Percentiles rank a stretch among this genome's conserved stretches.
Evolutionary conservation across 2,888 invertebrate species (phyloP).

Genomic region (Drosophila flavopinicola): DNA sequence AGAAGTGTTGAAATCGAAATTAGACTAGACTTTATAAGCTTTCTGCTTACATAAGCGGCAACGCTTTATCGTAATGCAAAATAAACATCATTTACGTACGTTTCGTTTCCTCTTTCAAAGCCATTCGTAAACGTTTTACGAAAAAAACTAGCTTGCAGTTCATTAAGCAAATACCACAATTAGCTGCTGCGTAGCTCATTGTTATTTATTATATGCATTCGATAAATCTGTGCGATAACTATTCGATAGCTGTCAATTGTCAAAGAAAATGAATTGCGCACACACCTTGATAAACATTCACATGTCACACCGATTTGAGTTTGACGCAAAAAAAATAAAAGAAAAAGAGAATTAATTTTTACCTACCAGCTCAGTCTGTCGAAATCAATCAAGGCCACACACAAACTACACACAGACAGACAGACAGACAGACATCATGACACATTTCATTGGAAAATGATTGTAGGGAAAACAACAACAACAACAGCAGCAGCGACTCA

Average conservation of each 20-base stretch:
- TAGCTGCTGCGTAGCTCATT: constrained; percentile 5
- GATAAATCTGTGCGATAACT: constrained; percentile 59
- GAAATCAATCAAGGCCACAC: constrained; percentile 69
- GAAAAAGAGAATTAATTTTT: constrained; percentile 22
- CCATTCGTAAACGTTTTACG: background rate
- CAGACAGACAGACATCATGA: constrained; percentile 29
- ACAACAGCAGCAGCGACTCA: constrained; percentile 37
- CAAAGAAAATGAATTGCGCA: constrained; percentile 60
- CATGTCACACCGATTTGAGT: constrained; percentile 25
- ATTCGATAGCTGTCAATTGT: constrained; percentile 58
- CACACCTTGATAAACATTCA: constrained; percentile 51
- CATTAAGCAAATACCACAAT: constrained; percentile 14
- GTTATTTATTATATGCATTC: constrained; percentile 30
- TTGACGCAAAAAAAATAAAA: constrained; percentile 17
- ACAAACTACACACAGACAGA: constrained; percentile 13
- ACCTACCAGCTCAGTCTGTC: constrained; percentile 46
- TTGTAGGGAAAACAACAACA: constrained; percentile 56
- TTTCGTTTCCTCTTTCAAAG: no score
- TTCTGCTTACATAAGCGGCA: background rate
- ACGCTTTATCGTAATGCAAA: no score
- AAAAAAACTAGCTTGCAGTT: background rate
- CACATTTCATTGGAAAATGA: constrained; percentile 76
- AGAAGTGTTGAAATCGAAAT: no score
- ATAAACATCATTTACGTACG: no score
- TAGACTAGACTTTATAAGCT: no score